Percentiles rank a stretch among this genome's conserved stretches.
Evolutionary conservation across 2,113 vertebrate species (phyloP).

Genomic region (Suncus etruscus): DNA sequence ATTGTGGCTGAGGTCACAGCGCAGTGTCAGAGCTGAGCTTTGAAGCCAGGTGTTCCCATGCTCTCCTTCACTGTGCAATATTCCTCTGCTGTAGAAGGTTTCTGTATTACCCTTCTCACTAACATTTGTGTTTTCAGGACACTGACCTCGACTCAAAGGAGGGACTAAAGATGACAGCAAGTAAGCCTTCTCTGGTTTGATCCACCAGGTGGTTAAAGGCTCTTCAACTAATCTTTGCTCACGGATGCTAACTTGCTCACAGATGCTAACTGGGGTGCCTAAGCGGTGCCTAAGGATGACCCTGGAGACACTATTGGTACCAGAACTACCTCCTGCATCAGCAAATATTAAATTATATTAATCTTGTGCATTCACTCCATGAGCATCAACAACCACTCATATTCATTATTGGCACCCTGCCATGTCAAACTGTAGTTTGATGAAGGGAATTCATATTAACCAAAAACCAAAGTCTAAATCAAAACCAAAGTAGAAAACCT

Average conservation of each 20-base stretch:
- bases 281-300: conserved; percentile 21
- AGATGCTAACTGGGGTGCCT: conserved; percentile 13
- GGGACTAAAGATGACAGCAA: not conserved
- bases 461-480: not conserved
- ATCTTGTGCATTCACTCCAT: conserved; percentile 2
- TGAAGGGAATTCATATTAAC: not conserved
- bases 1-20: not conserved
- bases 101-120: not conserved
- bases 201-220: conserved; percentile 51
- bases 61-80: not conserved
- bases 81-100: not conserved
- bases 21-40: not conserved
- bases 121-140: conserved; percentile 17
- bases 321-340: conserved; percentile 48
- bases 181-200: conserved; percentile 41
- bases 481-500: not conserved
- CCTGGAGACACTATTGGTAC: not conserved
- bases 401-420: not conserved
- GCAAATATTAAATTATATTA: not conserved
- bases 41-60: not conserved
- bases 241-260: conserved; percentile 2
- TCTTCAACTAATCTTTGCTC: conserved; percentile 38
- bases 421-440: conserved; percentile 25
- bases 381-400: not conserved
- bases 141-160: conserved; percentile 1